phyloP scores from a whole-genome alignment of 2,113 vertebrate species.

The western clawed frog (Xenopus tropicalis) region UCB_Xtro_10.0 CM004451.2:83110001-83110500 shows the following conservation, averaged over 20 bases:
- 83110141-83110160: slow-evolving; percentile 44
- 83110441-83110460: slow-evolving; percentile 9
- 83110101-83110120: rapidly evolving
- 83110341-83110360: neutral
- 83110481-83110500: slow-evolving; percentile 41
- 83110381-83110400: slow-evolving; percentile 35
- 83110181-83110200: neutral
- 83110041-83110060: slow-evolving; percentile 30
- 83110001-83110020: slow-evolving; percentile 72
- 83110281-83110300: neutral
- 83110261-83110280: slow-evolving; percentile 22
- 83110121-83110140: rapidly evolving
- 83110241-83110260: slow-evolving; percentile 4
- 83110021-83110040: slow-evolving; percentile 64
- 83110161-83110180: slow-evolving; percentile 34
- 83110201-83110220: slow-evolving; percentile 14
- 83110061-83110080: neutral
- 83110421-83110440: slow-evolving; percentile 44
- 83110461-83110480: neutral
- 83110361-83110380: neutral
- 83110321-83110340: neutral
- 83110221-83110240: slow-evolving; percentile 10
- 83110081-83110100: rapidly evolving
- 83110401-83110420: slow-evolving; percentile 56
- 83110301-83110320: neutral